A percentile compares a stretch with the other conserved stretches of the same genome.
These are phyloP conservation scores for Telmatherina bonti DNA, from an alignment of 2,797 vertebrate genomes.

Conservation along the genomic window DNA sequence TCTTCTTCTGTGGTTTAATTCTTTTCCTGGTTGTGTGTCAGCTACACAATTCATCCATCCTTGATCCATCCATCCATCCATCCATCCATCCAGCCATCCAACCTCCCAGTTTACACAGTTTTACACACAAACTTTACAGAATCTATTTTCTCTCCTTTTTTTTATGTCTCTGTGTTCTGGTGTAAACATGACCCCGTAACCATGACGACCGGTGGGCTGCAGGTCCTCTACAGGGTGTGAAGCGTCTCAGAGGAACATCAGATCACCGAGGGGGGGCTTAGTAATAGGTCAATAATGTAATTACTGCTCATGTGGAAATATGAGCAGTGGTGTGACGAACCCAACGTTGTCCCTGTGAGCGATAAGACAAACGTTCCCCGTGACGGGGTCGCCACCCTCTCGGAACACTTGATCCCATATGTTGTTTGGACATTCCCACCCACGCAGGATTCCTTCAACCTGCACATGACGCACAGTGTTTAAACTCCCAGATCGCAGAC, in stretches of 20 bases:
- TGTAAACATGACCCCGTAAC: slow-evolving; percentile 34
- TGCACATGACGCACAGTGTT: too few relatives aligned
- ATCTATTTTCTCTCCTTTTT: too few relatives aligned
- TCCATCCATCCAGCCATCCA: too few relatives aligned
- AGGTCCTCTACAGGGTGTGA: slow-evolving; percentile 58
- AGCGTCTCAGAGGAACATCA: slow-evolving; percentile 65
- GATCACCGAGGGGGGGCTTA: slow-evolving; percentile 71
- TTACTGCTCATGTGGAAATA: slow-evolving; percentile 75
- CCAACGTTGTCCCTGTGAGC: slow-evolving; percentile 65
- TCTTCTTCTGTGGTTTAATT: too few relatives aligned
- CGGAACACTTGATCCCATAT: slow-evolving; percentile 46
- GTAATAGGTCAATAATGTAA: slow-evolving; percentile 74
- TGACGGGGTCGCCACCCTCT: slow-evolving; percentile 47
- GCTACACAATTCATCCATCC: too few relatives aligned
- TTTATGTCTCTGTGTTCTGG: too few relatives aligned
- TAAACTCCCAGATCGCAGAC: slow-evolving; percentile 45
- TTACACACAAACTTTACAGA: too few relatives aligned
- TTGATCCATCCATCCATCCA: too few relatives aligned
- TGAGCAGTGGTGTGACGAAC: slow-evolving; percentile 47
- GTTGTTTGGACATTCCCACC: slow-evolving; percentile 64
- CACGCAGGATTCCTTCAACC: slow-evolving; percentile 58
- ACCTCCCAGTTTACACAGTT: too few relatives aligned
- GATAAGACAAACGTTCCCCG: slow-evolving; percentile 61
- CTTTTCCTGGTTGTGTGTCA: too few relatives aligned
- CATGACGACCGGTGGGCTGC: slow-evolving; percentile 49